A percentile compares a stretch with the other conserved stretches of the same genome.
These are phyloP conservation scores for Mustelus asterias DNA, from an alignment of 2,113 vertebrate genomes.

Conservation along the genomic window DNA sequence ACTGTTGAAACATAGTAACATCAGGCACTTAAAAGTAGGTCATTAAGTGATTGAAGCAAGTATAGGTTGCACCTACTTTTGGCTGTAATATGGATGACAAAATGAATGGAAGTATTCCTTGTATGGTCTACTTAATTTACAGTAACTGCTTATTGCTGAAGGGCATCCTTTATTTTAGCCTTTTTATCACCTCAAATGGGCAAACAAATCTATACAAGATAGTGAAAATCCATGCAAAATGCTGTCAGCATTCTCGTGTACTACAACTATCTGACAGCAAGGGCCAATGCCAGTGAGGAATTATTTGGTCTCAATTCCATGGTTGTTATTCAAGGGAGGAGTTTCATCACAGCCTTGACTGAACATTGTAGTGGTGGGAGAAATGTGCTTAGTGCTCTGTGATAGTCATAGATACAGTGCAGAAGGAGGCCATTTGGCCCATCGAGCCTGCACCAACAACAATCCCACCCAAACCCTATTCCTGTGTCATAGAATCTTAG, in stretches of 20 bases:
- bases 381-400: neutral
- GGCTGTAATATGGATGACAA: neutral
- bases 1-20: neutral
- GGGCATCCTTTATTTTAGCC: neutral
- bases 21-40: constrained; percentile 28
- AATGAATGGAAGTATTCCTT: neutral
- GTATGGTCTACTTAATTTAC: neutral
- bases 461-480: too few relatives aligned
- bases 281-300: neutral
- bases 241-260: neutral
- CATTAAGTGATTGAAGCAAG: constrained; percentile 7
- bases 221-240: neutral
- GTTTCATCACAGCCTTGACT: neutral
- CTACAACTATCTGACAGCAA: neutral
- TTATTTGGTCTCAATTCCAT: neutral
- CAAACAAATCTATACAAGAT: neutral
- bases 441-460: too few relatives aligned
- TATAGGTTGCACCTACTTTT: neutral
- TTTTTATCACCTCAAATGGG: neutral
- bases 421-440: too few relatives aligned
- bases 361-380: neutral
- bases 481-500: too few relatives aligned
- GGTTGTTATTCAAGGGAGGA: neutral
- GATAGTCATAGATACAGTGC: neutral
- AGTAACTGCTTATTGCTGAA: constrained; percentile 1